Evolutionary conservation across 2,888 invertebrate species (phyloP), one percentile per base, ranked within the genome.

Genomic region (Rhagonycha lutea): DNA sequence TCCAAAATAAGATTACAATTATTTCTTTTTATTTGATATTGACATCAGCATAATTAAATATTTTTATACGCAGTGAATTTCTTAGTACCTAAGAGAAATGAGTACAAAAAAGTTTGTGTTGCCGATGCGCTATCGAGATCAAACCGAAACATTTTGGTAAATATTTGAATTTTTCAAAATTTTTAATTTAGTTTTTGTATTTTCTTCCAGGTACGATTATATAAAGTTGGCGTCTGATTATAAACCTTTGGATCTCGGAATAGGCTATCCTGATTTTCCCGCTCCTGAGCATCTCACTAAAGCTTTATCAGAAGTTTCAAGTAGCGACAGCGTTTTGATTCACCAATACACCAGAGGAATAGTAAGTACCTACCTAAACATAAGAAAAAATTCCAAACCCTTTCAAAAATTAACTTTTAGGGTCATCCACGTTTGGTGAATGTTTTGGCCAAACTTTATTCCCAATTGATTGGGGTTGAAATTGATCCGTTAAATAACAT

Each of bases 321-420:
- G 87, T 0, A 91, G 92, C 74, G 90, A 92, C 0, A 94, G 97
- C 88, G 92, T 92, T 18, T 87, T 96, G 8, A 85, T 96, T 32
- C 94, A 98, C 86, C 98, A 98, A 86, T 98, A 99, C 83, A 97
- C 98, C 0, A 90, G 98, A 85, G 96, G 97, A 84, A 97, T 94
- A 91, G 98, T 98, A 91, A 92, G 94, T 91, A n/a, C n/a, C n/a
- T n/a, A n/a, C n/a, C n/a, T n/a, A 78, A 68, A 29, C 3, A 14
- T 0, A 24, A 23, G 1, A 65, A 11, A 10, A n/a, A 12, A n/a
- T 24, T 62, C 18, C 3, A 10, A 10, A 3, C 0, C 4, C 4
- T 85, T 96, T 47, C 94, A 98, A 86, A 98, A 98, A 86, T 98
- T 98, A 83, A 97, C 98, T 61, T 18, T 23, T 29, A 98, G 98